These are phyloP conservation scores for Calypte anna DNA, from an alignment of 2,113 vertebrate genomes.

Conservation along the genomic window DNA sequence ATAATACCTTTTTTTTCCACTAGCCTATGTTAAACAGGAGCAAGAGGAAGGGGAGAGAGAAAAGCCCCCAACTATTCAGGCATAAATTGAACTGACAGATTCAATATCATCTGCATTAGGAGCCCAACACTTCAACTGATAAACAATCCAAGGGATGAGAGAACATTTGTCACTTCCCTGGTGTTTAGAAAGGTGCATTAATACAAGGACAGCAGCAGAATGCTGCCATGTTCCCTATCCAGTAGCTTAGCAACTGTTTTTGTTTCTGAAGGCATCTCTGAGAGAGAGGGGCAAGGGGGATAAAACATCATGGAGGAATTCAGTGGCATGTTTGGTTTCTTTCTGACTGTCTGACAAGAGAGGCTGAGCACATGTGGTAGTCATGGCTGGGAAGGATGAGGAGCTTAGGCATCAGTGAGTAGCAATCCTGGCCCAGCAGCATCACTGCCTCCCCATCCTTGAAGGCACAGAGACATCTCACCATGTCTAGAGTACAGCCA, in stretches of 20 bases:
- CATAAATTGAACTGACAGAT: not conserved
- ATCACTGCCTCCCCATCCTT: not conserved
- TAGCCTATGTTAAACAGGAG: not conserved
- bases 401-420: fast-evolving
- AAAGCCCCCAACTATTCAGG: not conserved
- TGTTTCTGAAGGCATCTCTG: conserved; percentile 26
- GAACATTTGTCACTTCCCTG: not conserved
- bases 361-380: not conserved
- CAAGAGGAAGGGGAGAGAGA: not conserved
- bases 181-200: not conserved
- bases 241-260: conserved; percentile 74
- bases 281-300: conserved; percentile 18
- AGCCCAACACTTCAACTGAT: not conserved
- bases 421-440: not conserved
- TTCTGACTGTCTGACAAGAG: not conserved
- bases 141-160: not conserved
- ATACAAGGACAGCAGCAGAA: not conserved
- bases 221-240: not conserved
- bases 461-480: not conserved
- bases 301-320: conserved; percentile 50
- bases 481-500: not conserved
- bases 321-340: conserved; percentile 31
- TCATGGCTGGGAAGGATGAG: not conserved
- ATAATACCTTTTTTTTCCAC: not conserved
- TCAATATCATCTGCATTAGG: not conserved